Evolutionary conservation across 1,140 invertebrate genomes (phyloP).

Genomic region (Rhizoglyphus robini): DNA sequence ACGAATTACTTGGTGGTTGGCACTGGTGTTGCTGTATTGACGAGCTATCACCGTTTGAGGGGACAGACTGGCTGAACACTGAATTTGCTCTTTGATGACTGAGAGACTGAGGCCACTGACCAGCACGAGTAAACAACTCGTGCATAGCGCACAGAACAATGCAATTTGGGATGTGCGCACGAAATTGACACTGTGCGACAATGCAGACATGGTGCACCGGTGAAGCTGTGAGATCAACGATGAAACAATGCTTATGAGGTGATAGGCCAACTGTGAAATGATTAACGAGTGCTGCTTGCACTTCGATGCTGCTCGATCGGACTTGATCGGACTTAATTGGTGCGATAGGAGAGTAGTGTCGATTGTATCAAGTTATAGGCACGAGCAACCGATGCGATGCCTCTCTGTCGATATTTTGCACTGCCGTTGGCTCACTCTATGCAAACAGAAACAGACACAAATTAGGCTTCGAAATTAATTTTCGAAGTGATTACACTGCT

Average conservation of each 20-base stretch:
- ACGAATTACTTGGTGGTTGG: neutral
- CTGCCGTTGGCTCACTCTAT: neutral
- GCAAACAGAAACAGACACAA: neutral
- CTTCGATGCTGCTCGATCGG: too few relatives aligned
- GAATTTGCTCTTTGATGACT: neutral
- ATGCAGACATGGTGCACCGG: neutral
- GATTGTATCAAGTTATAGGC: too few relatives aligned
- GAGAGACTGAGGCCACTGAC: too few relatives aligned
- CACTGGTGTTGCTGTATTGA: neutral
- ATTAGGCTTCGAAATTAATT: conserved; percentile 4
- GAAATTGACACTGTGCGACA: neutral
- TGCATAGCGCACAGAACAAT: too few relatives aligned
- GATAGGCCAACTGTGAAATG: neutral
- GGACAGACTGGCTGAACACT: neutral
- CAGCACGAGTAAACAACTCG: too few relatives aligned
- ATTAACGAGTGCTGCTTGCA: conserved; percentile 8
- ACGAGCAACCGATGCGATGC: neutral
- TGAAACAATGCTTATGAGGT: neutral
- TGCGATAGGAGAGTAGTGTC: neutral
- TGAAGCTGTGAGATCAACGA: neutral
- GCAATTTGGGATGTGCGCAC: neutral
- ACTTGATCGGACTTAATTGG: conserved; percentile 8
- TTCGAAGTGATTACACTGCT: neutral
- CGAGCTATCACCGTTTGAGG: neutral
- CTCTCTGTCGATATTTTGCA: neutral